A percentile compares a stretch with the other conserved stretches of the same genome.
phyloP scores from a whole-genome alignment of 2,888 invertebrate genomes.

The Himalopsyche anomala region DNA sequence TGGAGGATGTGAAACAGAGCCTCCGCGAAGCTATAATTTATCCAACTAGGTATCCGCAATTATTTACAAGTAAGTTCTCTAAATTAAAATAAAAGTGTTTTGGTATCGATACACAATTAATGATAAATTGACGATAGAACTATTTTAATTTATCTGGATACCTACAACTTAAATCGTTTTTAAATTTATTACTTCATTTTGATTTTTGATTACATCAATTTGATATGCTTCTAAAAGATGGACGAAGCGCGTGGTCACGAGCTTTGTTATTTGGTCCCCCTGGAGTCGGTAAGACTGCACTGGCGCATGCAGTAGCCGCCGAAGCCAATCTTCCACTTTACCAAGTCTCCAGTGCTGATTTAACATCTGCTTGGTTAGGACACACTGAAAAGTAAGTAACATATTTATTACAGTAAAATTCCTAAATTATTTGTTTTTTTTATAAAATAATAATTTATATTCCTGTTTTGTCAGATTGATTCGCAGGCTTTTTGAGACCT shows the following conservation, averaged over 20 bases:
- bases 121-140: too few species aligned
- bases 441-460: not conserved
- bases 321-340: slow-evolving; percentile 75
- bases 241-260: slow-evolving; percentile 72
- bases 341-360: slow-evolving; percentile 75
- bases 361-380: slow-evolving; percentile 77
- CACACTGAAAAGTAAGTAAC: slow-evolving; percentile 77
- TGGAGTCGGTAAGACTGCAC: slow-evolving; percentile 74
- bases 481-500: slow-evolving; percentile 70
- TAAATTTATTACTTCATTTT: too few species aligned
- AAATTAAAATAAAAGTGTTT: too few species aligned
- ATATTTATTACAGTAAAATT: not conserved
- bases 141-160: too few species aligned
- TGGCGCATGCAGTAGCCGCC: slow-evolving; percentile 72
- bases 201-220: too few species aligned
- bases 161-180: too few species aligned
- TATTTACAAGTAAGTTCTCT: slow-evolving; percentile 71
- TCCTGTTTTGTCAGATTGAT: slow-evolving; percentile 67
- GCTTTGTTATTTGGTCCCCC: slow-evolving; percentile 77
- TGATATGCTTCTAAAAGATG: slow-evolving; percentile 65
- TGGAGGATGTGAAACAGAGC: slow-evolving; percentile 73
- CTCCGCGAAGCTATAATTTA: slow-evolving; percentile 74
- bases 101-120: too few species aligned
- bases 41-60: slow-evolving; percentile 76
- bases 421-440: too few species aligned